Evolutionary conservation across 2,888 invertebrate genomes (phyloP), one percentile per base, ranked within the genome.

Genomic region (Eilema sororculum): DNA sequence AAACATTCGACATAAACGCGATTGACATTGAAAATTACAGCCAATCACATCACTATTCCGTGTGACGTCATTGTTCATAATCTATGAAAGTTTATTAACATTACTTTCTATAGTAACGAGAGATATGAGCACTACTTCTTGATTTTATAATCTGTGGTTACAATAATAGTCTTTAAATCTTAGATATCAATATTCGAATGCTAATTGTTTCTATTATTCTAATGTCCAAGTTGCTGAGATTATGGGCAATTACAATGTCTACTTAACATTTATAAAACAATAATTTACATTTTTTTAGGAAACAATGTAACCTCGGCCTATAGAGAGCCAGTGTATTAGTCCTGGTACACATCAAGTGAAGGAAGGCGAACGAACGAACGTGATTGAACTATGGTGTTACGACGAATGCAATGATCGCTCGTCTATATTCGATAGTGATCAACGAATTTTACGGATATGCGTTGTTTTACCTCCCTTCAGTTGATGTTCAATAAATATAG

Each of bases 111-210:
- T 33, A 61, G 0, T 6, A 61, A 61, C n/a, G 24, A 24, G 33
- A 3, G 24, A 22, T 37, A 2, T 3, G 8, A 9, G 8, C 16
- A 9, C 24, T 37, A 8, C 24, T 37, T 8, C 37, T 16, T 52
- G 52, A 52, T 52, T 52, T n/a, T 52, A 52, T 52, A 9, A n/a
- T 52, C n/a, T n/a, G n/a, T n/a, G 74, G 71, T 46, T 67, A 77
- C 65, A 75, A n/a, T n/a, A n/a, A 71, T 76, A 70, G 61, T 75
- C 74, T 74, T 76, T 71, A 76, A 78, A 78, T 68, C 68, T 73
- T 80, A 78, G 56, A 74, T 84, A 77, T 81, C 79, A 77, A 83
- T 76, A 80, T 83, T 74, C 75, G 80, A 80, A 74, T 76, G 73
- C 76, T 82, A 79, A 76, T 78, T 72, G 65, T 72, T 72, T 63